Evolutionary conservation across 1,140 invertebrate species (phyloP).

Genomic region (Parasteatoda tepidariorum): DNA sequence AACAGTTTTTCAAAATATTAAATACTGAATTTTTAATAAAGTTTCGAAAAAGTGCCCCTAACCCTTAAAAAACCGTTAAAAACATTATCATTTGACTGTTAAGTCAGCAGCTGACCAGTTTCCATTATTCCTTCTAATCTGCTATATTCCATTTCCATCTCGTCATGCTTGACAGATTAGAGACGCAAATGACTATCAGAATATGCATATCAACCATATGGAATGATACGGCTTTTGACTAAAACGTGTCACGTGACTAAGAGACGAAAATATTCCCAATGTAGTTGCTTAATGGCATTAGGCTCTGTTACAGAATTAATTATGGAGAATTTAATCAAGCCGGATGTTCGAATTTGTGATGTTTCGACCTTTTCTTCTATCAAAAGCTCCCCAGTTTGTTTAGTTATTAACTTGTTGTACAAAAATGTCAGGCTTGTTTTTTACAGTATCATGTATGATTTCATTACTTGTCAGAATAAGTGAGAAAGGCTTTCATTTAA

Average conservation of each 20-base stretch:
- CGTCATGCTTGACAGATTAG: background rate
- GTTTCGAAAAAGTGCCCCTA: too few relatives aligned
- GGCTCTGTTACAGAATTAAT: background rate
- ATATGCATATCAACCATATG: background rate
- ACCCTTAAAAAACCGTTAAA: too few relatives aligned
- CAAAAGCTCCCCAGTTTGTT: too few relatives aligned
- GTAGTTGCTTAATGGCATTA: background rate
- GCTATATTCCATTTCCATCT: conserved; percentile 13
- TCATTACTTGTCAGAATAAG: too few relatives aligned
- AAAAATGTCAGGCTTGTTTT: too few relatives aligned
- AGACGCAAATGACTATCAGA: background rate
- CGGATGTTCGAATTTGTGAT: background rate
- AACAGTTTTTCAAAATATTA: too few relatives aligned
- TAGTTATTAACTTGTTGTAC: too few relatives aligned
- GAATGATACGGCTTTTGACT: background rate
- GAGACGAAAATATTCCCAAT: background rate
- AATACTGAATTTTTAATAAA: too few relatives aligned
- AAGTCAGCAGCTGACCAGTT: conserved; percentile 13
- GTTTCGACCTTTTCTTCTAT: too few relatives aligned
- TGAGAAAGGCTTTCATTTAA: too few relatives aligned
- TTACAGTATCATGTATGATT: too few relatives aligned
- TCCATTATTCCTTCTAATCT: conserved; percentile 1
- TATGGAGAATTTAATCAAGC: background rate
- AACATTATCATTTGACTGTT: too few relatives aligned
- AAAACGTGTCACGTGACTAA: background rate